phyloP scores from a whole-genome alignment of 2,113 vertebrate species.

The Cygnus atratus region DNA sequence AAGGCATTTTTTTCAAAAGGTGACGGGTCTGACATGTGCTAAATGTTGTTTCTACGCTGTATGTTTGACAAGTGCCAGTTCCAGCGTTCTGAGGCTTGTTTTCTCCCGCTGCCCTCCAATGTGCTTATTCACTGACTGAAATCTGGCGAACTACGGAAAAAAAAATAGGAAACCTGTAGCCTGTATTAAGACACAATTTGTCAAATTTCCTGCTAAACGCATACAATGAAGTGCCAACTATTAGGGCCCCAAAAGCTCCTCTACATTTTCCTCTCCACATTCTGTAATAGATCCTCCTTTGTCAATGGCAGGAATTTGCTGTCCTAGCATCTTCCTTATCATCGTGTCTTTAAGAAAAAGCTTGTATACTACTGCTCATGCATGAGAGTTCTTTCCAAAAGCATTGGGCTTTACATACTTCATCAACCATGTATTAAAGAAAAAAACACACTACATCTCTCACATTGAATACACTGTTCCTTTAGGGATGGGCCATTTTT shows the following conservation, averaged over 20 bases:
- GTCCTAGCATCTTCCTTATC: background rate
- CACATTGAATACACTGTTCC: background rate
- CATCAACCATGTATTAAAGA: background rate
- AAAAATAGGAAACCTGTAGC: fast-evolving
- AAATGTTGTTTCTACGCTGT: background rate
- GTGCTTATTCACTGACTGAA: background rate
- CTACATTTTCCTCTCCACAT: background rate
- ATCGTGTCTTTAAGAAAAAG: background rate
- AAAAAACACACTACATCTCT: background rate
- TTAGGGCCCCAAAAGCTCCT: background rate
- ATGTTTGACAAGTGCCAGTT: background rate
- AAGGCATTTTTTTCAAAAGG: background rate
- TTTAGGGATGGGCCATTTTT: background rate
- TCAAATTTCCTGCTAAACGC: background rate
- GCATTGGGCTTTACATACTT: background rate
- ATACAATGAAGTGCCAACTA: background rate
- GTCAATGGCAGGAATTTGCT: background rate
- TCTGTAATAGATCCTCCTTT: background rate
- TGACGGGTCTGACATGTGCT: background rate
- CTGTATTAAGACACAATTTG: background rate
- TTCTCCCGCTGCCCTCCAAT: background rate
- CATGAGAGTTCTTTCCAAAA: background rate
- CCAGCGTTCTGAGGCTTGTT: background rate
- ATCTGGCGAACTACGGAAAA: background rate
- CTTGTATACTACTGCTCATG: background rate